Base-by-base conservation (phyloP, 2,113 vertebrate species). In the Passer domesticus region DNA sequence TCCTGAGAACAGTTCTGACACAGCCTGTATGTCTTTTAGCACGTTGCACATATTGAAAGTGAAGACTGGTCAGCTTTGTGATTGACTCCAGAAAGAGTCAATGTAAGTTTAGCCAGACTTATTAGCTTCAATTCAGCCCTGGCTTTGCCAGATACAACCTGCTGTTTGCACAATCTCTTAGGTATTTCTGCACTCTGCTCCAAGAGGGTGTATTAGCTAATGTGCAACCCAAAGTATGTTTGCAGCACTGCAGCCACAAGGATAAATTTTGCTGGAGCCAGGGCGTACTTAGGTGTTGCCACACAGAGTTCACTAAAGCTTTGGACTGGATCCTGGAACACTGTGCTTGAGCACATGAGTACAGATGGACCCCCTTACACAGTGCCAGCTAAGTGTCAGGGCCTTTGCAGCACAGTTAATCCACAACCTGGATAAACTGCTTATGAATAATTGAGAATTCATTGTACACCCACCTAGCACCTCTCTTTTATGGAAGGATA, bases 181-280 rank as follows among this genome's bases (percentile, higher is more conserved):
- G 92, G 83, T 93, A 93, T 96, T 97, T 95, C 79, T 96, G 63
- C 83, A 53, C 88, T 94, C 83, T 66, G 83, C 83, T 95, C 95
- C 94, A 94, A 92, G 64, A 89, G 85, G 79, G 75, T 83, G 68
- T 92, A 86, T 88, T 86, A 93, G 72, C 86, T 92, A 83, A 95
- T 81, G 76, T 93, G 92, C 95, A 95, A 96, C 80, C 35, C 80
- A 81, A 83, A 55, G 90, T 86, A 92, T 46, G 55, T 89, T 92
- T 96, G 90, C 95, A 95, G 55, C 86, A 63, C 37, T 83, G 82
- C 92, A 90, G 13, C 90, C 56, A 88, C 68, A 58, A 83, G 83
- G 68, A 83, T 86, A 59, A 70, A 90, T 90, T 83, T 35, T 88
- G 55, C 88, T 90, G 88, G 79, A 92, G 88, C 75, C 3, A 5